Base-by-base conservation (phyloP, 2,797 vertebrate species). In the Chloroceryle amazona region DNA sequence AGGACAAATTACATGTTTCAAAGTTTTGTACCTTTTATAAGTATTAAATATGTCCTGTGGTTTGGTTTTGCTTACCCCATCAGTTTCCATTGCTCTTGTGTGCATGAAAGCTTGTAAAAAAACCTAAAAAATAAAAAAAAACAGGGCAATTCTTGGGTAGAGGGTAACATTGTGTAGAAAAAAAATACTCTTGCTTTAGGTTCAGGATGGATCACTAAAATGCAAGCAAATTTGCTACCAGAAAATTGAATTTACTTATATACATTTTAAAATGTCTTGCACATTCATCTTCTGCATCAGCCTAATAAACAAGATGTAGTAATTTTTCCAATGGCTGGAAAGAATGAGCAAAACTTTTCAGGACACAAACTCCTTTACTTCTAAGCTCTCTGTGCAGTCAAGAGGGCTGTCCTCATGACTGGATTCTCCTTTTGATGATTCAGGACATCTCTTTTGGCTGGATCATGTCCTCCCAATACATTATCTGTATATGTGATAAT, bases 401-500 rank as follows among this genome's bases (percentile, higher is more conserved):
- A 20, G 37, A 71, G 23, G 17, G 4, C 33, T 83, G 11, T 47
- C 28, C 25, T 80, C 15, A 14, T 0, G 5, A 42, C 26, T 3
- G 42, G 7, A 10, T 63, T 86, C 22, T 67, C 19, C 23, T 83
- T 58, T 60, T 70, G 23, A 21, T 66, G 42, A 33, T 33, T 76
- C 10, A 49, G 1, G 17, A n/a, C 61, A 55, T 8, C 54, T 72
- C 0, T 51, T 1, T 46, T 86, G 73, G 4, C 39, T 76, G 33
- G 41, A 33, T 22, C 6, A 1, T 37, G 13, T 18, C 18, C 8
- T 76, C 25, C 29, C 4, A 7, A 10, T 28, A 26, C 2, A 1
- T 55, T 60, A 31, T 61, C 18, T 14, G 26, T 21, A 3, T 26
- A 6, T 0, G 2, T 20, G 31, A 0, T 35, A 25, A 51, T 28